phyloP scores from a whole-genome alignment of 1,140 invertebrate genomes.

The Ectropis grisescens region DNA sequence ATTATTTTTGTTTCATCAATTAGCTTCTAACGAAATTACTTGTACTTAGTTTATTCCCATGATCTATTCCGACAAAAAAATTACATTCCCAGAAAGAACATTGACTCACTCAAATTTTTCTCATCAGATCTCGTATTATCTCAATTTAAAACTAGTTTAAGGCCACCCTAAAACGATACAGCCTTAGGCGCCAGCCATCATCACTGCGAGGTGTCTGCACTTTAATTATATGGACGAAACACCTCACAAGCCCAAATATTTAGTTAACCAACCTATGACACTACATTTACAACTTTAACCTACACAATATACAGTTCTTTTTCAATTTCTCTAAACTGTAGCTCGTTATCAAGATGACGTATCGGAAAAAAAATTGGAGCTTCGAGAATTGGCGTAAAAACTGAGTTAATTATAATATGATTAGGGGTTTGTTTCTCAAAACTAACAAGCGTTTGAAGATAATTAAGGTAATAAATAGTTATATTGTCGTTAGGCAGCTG shows the following conservation, averaged over 20 bases:
- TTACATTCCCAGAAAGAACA: no score
- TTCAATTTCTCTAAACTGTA: not conserved
- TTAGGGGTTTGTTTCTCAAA: constrained; percentile 56
- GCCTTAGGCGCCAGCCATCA: constrained; percentile 47
- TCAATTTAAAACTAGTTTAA: not conserved
- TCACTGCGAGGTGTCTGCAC: constrained; percentile 48
- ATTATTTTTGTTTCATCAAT: no score
- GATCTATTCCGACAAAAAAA: no score
- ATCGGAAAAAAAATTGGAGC: constrained; percentile 24
- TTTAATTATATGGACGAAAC: constrained; percentile 55
- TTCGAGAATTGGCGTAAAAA: constrained; percentile 58
- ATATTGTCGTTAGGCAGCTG: constrained; percentile 55
- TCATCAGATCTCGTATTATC: no score
- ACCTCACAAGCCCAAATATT: constrained; percentile 47
- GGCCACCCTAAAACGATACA: constrained; percentile 5
- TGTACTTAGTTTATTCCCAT: no score
- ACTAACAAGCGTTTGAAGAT: constrained; percentile 54
- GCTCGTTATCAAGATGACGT: constrained; percentile 20
- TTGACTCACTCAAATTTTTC: no score
- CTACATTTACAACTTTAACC: constrained; percentile 13
- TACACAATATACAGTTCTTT: constrained; percentile 9
- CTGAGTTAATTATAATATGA: constrained; percentile 58
- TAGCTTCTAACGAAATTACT: no score
- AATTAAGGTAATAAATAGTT: constrained; percentile 61
- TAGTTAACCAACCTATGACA: constrained; percentile 18